phyloP scores from a whole-genome alignment of 2,888 invertebrate genomes.

The Drosophila longiperda region DNA sequence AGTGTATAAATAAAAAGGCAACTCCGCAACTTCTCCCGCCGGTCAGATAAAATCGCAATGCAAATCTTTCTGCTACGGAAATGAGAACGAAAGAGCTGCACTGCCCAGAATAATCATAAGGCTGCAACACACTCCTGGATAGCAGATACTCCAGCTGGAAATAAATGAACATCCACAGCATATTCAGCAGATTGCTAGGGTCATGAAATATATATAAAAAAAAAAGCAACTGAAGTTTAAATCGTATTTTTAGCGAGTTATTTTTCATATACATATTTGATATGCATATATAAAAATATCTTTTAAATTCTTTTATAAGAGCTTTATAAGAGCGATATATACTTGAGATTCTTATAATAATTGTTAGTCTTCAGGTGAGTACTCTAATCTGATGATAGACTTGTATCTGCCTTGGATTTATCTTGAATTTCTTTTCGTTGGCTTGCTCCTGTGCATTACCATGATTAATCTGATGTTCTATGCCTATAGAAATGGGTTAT shows the following conservation, averaged over 20 bases:
- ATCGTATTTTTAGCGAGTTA: neutral
- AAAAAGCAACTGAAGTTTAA: neutral
- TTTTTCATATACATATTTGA: too few relatives aligned
- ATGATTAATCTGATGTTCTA: constrained; percentile 50
- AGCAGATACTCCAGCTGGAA: neutral
- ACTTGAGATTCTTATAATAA: neutral
- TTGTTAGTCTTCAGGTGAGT: constrained; percentile 3
- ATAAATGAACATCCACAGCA: neutral
- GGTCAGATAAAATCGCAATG: constrained; percentile 46
- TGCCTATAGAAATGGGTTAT: neutral
- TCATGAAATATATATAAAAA: too few relatives aligned
- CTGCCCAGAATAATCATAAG: constrained; percentile 32
- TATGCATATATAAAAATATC: too few relatives aligned
- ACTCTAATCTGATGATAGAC: constrained; percentile 38
- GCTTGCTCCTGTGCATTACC: constrained; percentile 35
- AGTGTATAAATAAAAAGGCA: constrained; percentile 12
- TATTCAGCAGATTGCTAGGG: neutral
- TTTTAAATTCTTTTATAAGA: too few relatives aligned
- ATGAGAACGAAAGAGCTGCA: constrained; percentile 29
- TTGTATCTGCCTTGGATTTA: constrained; percentile 19
- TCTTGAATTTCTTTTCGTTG: constrained; percentile 12
- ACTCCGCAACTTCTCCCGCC: constrained; percentile 7
- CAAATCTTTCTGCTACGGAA: constrained; percentile 54
- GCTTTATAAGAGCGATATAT: neutral
- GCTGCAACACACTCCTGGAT: constrained; percentile 1